Base-by-base conservation (phyloP, 2,797 vertebrate species). In the Hirundo rustica region DNA sequence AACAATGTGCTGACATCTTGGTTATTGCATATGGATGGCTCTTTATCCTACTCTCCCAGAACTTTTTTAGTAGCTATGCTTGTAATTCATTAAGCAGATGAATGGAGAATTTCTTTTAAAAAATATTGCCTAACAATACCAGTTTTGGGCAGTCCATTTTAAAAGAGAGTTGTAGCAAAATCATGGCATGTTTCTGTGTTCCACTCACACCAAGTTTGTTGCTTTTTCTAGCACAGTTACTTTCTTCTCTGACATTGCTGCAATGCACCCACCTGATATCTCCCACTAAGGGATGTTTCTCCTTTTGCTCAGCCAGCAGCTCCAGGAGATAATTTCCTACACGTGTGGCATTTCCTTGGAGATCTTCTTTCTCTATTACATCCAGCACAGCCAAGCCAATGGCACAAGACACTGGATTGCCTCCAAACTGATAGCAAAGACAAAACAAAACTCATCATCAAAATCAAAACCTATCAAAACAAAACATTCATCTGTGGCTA, bases 381-480 rank as follows among this genome's bases (percentile, higher is more conserved):
- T 99, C 98, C 16, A 99, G 97, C 55, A 99, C 99, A 8, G 99
- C 99, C 97, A 99, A 92, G 11, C 99, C 99, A 88, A 99, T 98
- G 88, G 99, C 99, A 91, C 99, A 99, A 16, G 99, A 99, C 62
- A 99, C 99, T 4, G 99, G 99, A 92, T 99, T 99, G 64, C 99
- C 99, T 42, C 99, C 99, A 97, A 99, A 99, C 99, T 99, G 72
- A 47, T n/a, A 70, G 57, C 27, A 77, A 94, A 91, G 68, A 87
- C n/a, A 87, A 94, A 95, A 72, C 7, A 68, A 93, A 85, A 90
- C 16, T 42, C 6, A 1, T 53, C 7, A 85, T 21, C 11, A 16
- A 94, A 93, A 95, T 73, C 3, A 51, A 91, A 83, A 86, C 11
- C 42, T 11, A 11, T 73, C 58, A 88, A 42, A 72, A 30, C 10